Conservation (phyloP, 2,113 vertebrate species). For the Takifugu bimaculatus region DNA sequence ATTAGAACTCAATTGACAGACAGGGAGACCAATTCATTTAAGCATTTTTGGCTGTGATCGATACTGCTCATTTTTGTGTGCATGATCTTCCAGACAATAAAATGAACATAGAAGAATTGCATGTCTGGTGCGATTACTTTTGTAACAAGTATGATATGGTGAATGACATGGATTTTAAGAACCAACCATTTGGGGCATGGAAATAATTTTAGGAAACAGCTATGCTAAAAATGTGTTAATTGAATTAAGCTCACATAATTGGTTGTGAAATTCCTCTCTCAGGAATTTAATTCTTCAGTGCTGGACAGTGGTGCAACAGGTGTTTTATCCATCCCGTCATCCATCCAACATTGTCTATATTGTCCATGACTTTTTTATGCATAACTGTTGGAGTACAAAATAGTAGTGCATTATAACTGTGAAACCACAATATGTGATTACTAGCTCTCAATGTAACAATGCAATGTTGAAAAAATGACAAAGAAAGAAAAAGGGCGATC, state of each 20-base stretch:
- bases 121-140: neutral
- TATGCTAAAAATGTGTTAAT: neutral
- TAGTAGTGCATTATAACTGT: too few species aligned
- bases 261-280: too few species aligned
- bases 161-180: neutral
- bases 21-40: slow-evolving; percentile 54
- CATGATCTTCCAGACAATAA: slow-evolving; percentile 5
- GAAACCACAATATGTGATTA: too few species aligned
- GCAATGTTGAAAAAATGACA: too few species aligned
- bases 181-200: neutral
- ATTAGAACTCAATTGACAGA: slow-evolving; percentile 59
- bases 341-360: too few species aligned
- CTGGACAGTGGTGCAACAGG: too few species aligned
- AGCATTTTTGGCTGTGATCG: slow-evolving; percentile 21
- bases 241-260: neutral
- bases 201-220: neutral
- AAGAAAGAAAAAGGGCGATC: too few species aligned
- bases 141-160: neutral
- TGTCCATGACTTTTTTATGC: too few species aligned
- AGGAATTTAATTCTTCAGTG: too few species aligned
- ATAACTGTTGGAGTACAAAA: too few species aligned
- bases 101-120: neutral
- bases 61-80: slow-evolving; percentile 14
- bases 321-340: too few species aligned
- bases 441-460: too few species aligned